Base-by-base conservation (phyloP, 2,888 invertebrate genomes). In the Nemoura dubitans region DNA sequence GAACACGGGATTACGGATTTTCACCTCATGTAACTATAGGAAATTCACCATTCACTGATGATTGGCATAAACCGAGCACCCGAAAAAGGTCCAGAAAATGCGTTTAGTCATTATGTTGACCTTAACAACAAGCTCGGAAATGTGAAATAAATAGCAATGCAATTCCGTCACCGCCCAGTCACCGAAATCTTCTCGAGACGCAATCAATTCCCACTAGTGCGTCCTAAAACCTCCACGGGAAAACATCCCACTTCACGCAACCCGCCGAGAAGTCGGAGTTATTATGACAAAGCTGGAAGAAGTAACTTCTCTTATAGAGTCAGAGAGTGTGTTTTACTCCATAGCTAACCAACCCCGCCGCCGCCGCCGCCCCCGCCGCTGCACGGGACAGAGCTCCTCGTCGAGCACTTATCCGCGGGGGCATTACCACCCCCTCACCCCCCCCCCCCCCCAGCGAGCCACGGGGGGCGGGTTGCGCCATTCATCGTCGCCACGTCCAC, bases 401-500 rank as follows among this genome's bases (percentile, higher is more conserved):
- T 14, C 59, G 59, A 59, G 59, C 59, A 59, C 59, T 59, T 59
- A 59, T 59, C 59, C 59, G 59, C 21, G 59, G 59, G 59, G 59
- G 59, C 21, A 21, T 59, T 59, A 59, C 59, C 59, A 21, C 59
- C 59, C 36, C 36, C 36, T 10, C 36, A 3, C 36, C 3, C 10
- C 36, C 36, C n/a, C n/a, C n/a, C n/a, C n/a, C n/a, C 59, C 59
- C 59, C 59, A 21, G 14, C 14, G 59, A 10, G 14, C 59, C 59
- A 21, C 21, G 59, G 59, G 59, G 59, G 59, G 59, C 59, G 59
- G 59, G 3, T 59, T 59, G 59, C 14, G 59, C 59, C 59, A 59
- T 59, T 59, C 59, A 59, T 59, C 59, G 59, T 59, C 59, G 59
- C 59, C 59, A 59, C 59, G 59, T 59, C 59, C 59, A 59, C 59